phyloP scores from a whole-genome alignment of 1,140 invertebrate species.

The Rhizoglyphus robini region DNA sequence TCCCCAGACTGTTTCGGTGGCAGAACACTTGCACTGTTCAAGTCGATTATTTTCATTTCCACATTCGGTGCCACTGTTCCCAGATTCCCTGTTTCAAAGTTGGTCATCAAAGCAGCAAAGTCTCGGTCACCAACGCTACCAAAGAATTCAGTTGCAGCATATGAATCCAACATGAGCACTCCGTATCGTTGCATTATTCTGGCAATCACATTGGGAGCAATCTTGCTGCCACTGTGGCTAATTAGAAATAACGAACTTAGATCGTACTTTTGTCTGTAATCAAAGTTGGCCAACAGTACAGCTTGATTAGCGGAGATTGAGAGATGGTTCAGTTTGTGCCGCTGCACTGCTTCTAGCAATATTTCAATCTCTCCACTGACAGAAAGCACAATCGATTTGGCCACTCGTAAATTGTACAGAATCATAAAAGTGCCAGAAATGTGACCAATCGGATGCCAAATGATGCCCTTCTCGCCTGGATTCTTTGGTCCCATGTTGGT shows the following conservation, averaged over 20 bases:
- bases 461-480: background rate
- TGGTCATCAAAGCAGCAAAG: background rate
- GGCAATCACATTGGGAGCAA: background rate
- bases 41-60: slow-evolving; percentile 31
- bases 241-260: background rate
- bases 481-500: background rate
- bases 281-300: background rate
- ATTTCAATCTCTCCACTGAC: too few relatives aligned
- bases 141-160: slow-evolving; percentile 3
- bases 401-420: too few relatives aligned
- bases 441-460: slow-evolving; percentile 1
- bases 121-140: background rate
- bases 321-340: background rate
- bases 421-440: too few relatives aligned
- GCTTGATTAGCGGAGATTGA: background rate
- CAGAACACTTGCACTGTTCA: slow-evolving; percentile 28
- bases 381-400: too few relatives aligned
- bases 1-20: slow-evolving; percentile 30
- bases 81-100: background rate
- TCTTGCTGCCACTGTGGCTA: background rate
- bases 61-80: background rate
- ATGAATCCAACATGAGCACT: background rate
- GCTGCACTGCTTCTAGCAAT: background rate
- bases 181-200: background rate
- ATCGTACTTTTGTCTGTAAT: background rate